Evolutionary conservation across 2,888 invertebrate genomes (phyloP).

Genomic region (Gortyna flavago): DNA sequence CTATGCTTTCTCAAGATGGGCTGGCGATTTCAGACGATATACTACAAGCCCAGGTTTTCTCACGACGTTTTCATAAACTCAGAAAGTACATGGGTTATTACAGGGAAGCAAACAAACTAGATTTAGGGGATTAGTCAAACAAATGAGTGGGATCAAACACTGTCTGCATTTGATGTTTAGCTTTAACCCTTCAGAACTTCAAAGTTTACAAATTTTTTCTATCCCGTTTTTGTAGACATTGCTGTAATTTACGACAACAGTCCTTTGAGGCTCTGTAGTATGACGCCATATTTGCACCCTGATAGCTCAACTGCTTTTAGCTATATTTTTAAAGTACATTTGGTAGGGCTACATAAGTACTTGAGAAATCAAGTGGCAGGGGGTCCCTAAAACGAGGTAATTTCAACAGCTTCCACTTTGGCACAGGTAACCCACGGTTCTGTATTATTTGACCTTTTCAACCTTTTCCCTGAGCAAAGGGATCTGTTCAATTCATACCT

Average conservation of each 20-base stretch:
- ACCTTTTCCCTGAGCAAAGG: constrained; percentile 22
- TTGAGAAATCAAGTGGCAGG: background rate
- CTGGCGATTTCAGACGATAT: background rate
- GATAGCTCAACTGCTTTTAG: background rate
- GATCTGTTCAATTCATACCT: constrained; percentile 23
- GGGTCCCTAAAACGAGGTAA: background rate
- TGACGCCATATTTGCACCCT: background rate
- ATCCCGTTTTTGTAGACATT: background rate
- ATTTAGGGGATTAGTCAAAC: background rate
- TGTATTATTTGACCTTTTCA: constrained; percentile 46
- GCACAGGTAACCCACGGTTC: constrained; percentile 7
- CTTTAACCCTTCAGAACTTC: background rate
- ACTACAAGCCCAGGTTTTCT: background rate
- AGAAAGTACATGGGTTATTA: background rate
- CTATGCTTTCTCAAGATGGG: background rate
- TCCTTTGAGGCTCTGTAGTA: background rate
- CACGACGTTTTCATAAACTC: background rate
- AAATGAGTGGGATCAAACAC: background rate
- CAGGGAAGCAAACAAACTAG: background rate
- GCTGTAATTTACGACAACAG: background rate
- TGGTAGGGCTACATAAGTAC: background rate
- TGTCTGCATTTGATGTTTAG: background rate
- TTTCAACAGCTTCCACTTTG: constrained; percentile 3
- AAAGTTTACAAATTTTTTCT: background rate
- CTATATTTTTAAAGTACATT: background rate